Evolutionary conservation across 2,113 vertebrate species (phyloP), one percentile per base, ranked within the genome.

Genomic region (Ovibos moschatus): DNA sequence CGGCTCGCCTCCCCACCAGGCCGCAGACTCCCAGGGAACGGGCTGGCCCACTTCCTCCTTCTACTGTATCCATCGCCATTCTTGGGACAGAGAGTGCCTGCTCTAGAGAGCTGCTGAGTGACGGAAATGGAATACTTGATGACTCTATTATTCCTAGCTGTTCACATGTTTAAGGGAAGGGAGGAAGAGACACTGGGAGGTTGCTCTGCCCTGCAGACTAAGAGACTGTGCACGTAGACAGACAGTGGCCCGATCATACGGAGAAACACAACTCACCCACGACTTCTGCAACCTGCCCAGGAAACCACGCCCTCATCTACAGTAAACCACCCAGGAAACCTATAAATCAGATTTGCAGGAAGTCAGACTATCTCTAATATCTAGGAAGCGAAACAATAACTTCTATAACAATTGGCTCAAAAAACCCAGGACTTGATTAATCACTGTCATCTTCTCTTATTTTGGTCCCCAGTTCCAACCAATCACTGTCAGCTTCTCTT

Each of bases 1-100:
- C 2, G 0, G 0, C 51, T 51, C 11, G 1, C 43, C n/a, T 23
- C 84, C 27, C 14, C 19, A 28, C 40, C 30, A 11, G 17, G 11
- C 79, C 3, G 9, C 93, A 36, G 87, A 16, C 51, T 2, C 25
- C 33, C 11, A 1, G 76, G 60, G 23, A 87, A 71, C 5, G 9
- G 60, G 17, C 88, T 17, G 53, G 33, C 51, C 51, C 76, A 21
- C 67, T 27, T 47, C 1, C 33, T 16, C 30, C 40, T 57, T 12
- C 7, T 6, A 3, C 30, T 47, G 14, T 8, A 8, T 47, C 45
- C 3, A 1, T 28, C 83, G 27, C 88, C n/a, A 2, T 15, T 12
- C 36, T 30, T 9, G 27, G 36, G 19, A 2, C n/a, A 71, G 50
- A n/a, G 8, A 51, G 57, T 30, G 12, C 50, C 79, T 85, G 64